A percentile compares a stretch with the other conserved stretches of the same genome.
These are phyloP conservation scores for Cryptocephalus primarius DNA, from an alignment of 2,888 invertebrate species.

Conservation along the genomic window DNA sequence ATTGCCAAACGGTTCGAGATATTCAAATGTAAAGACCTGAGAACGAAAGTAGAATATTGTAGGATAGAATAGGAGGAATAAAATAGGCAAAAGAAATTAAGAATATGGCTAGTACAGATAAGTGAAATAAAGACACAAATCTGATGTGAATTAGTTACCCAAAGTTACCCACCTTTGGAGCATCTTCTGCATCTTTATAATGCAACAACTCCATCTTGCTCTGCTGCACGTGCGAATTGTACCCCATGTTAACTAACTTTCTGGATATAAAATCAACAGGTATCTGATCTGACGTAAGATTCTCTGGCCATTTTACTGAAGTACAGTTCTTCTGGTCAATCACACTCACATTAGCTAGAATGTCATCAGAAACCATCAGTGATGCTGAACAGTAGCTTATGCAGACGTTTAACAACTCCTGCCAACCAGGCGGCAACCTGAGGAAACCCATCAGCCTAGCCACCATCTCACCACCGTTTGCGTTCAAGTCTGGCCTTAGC, in stretches of 20 bases:
- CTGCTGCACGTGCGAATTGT: slow-evolving; percentile 52
- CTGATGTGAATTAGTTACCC: no score
- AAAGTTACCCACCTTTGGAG: slow-evolving; percentile 47
- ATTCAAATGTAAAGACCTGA: slow-evolving; percentile 69
- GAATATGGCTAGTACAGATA: no score
- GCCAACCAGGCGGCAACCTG: slow-evolving; percentile 66
- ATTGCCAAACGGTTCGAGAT: slow-evolving; percentile 77
- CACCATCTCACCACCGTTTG: slow-evolving; percentile 57
- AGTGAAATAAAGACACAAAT: no score
- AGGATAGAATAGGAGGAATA: no score
- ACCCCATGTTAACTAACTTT: slow-evolving; percentile 38
- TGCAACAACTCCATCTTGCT: slow-evolving; percentile 78
- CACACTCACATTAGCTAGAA: slow-evolving; percentile 49
- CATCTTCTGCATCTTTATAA: slow-evolving; percentile 55
- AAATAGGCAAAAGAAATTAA: no score
- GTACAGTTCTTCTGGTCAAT: slow-evolving; percentile 52
- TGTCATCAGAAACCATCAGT: slow-evolving; percentile 43
- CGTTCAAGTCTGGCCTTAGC: slow-evolving; percentile 54
- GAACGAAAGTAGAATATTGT: no score
- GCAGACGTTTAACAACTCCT: slow-evolving; percentile 65
- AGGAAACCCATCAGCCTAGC: slow-evolving; percentile 74
- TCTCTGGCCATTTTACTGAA: slow-evolving; percentile 49
- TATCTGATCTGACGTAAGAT: slow-evolving; percentile 22
- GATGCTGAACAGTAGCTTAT: slow-evolving; percentile 68
- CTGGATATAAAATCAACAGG: slow-evolving; percentile 39